Percentiles rank a stretch among this genome's conserved stretches.
Evolutionary conservation across 2,113 vertebrate genomes (phyloP).

Genomic region (Oreochromis tanganicae): DNA sequence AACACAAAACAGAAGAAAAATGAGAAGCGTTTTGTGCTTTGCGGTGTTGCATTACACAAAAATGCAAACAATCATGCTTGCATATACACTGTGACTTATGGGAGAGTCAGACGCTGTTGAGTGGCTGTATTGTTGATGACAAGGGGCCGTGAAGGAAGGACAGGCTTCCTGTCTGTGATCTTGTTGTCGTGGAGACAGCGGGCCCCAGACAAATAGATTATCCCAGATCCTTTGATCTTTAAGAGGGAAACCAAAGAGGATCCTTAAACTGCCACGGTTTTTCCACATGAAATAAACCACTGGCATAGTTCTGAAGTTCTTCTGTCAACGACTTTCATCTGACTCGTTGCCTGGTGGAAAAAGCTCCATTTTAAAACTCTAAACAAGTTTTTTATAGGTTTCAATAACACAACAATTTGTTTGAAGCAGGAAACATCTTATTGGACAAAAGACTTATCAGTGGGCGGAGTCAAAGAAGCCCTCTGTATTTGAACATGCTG

Average conservation of each 20-base stretch:
- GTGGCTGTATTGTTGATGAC: constrained; percentile 58
- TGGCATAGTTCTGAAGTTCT: constrained; percentile 31
- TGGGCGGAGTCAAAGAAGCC: not conserved
- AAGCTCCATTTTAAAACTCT: not conserved
- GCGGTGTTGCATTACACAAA: constrained; percentile 17
- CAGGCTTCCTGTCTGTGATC: constrained; percentile 61
- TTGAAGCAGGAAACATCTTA: constrained; percentile 14
- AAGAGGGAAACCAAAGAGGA: constrained; percentile 52
- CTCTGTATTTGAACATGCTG: not conserved
- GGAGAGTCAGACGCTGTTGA: constrained; percentile 42
- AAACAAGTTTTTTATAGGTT: not conserved
- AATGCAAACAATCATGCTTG: not conserved
- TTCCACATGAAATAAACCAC: constrained; percentile 60
- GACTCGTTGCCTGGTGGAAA: constrained; percentile 1
- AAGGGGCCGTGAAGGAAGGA: constrained; percentile 53
- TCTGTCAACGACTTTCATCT: constrained; percentile 29
- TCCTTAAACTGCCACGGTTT: constrained; percentile 38
- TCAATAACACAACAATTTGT: not conserved
- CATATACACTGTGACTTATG: constrained; percentile 19
- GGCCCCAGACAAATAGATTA: constrained; percentile 45
- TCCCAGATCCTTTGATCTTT: constrained; percentile 51
- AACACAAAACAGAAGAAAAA: not conserved
- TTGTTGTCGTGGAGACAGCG: constrained; percentile 56
- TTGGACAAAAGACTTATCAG: not conserved
- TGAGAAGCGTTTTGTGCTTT: not conserved